phyloP scores from a whole-genome alignment of 2,888 invertebrate species.

The Protodeltote pygarga region DNA sequence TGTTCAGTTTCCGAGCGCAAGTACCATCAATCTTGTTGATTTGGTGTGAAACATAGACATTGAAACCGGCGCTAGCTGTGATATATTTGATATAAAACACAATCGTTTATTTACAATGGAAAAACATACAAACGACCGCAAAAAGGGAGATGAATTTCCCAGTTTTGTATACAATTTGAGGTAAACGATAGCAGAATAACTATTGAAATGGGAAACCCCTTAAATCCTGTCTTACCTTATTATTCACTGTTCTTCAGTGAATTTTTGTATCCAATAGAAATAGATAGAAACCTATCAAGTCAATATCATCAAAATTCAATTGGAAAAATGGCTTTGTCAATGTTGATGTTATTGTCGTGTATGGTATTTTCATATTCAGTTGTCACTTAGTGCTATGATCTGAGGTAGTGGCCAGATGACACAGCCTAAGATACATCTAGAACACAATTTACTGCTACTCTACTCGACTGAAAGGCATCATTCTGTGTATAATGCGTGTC shows the following conservation, averaged over 20 bases:
- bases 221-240: neutral
- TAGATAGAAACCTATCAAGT: neutral
- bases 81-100: conserved; percentile 23
- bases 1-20: conserved; percentile 15
- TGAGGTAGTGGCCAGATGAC: too few relatives aligned
- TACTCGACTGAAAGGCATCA: too few relatives aligned
- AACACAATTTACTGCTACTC: too few relatives aligned
- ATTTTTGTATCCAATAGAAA: neutral
- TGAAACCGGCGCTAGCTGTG: conserved; percentile 21
- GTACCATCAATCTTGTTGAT: conserved; percentile 45
- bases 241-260: neutral
- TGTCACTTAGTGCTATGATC: too few relatives aligned
- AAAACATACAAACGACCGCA: conserved; percentile 12
- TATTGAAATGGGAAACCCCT: conserved; percentile 2
- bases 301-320: neutral
- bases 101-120: conserved; percentile 16
- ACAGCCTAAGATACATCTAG: too few relatives aligned
- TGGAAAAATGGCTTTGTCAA: too few relatives aligned
- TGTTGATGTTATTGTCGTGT: too few relatives aligned
- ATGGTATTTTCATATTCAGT: too few relatives aligned
- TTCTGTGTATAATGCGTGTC: too few relatives aligned
- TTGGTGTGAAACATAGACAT: conserved; percentile 44
- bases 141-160: conserved; percentile 1
- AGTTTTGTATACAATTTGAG: neutral
- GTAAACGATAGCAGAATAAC: neutral